Evolutionary conservation across 2,113 vertebrate genomes (phyloP), one percentile per base, ranked within the genome.

Genomic region (Casuarius casuarius): DNA sequence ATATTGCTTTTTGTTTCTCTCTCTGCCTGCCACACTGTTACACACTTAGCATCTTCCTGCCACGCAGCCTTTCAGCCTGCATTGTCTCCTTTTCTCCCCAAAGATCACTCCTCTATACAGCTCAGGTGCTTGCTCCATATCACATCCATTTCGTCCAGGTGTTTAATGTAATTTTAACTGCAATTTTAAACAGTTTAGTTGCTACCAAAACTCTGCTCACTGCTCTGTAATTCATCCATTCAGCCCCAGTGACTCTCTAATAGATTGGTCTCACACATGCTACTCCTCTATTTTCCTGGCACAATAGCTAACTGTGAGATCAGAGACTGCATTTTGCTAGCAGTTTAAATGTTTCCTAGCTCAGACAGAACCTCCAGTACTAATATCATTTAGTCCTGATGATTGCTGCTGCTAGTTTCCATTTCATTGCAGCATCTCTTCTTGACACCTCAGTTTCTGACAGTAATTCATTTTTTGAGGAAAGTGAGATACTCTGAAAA

Each of bases 351-450:
- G 2, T 77, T 87, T 87, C 52, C 58, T 54, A 79, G 35, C 54
- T 79, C 67, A 91, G 82, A 44, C 33, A 85, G 84, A 79, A 40
- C 56, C 54, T 83, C 49, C 3, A 3, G 82, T 78, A 59, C 40
- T 21, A 93, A 52, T 61, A 85, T 9, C 42, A 63, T 62, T 84
- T 66, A 76, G 70, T 48, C 56, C 33, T 44, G 40, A 79, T n/a
- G 40, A 82, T 44, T 95, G 79, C 78, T 87, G 56, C 29, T 83
- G 58, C 12, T 94, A 70, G 79, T 93, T 74, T 46, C 22, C 13
- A 35, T 66, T 88, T 96, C 74, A 85, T 90, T 83, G 25, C 82
- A 93, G 75, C 29, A 79, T 73, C 29, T 79, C 40, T 84, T 82
- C 66, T 82, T 76, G 74, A 91, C 58, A 63, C 8, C 1, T 4